These are phyloP conservation scores for Hofmannophila pseudospretella DNA, from an alignment of 2,888 invertebrate genomes.

Conservation along the genomic window DNA sequence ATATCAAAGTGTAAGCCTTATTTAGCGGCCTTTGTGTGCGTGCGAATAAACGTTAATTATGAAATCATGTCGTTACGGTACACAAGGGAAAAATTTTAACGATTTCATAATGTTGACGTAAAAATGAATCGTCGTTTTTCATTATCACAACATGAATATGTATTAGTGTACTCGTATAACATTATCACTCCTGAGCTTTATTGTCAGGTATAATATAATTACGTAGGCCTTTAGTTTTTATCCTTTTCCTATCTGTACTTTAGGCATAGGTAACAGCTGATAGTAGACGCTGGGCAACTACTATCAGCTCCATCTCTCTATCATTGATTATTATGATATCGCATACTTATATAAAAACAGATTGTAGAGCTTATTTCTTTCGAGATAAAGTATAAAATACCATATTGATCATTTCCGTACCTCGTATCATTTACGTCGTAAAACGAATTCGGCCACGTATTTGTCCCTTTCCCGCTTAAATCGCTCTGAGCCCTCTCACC, in stretches of 20 bases:
- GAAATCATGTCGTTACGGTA: conserved; percentile 53
- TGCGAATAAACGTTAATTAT: conserved; percentile 64
- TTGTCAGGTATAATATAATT: too few relatives aligned
- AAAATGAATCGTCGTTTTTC: conserved; percentile 41
- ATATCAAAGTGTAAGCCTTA: conserved; percentile 68
- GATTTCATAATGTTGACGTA: conserved; percentile 50
- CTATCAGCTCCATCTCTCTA: too few relatives aligned
- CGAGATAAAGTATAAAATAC: conserved; percentile 22
- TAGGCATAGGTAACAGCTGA: too few relatives aligned
- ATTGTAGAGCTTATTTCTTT: too few relatives aligned
- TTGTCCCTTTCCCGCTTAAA: conserved; percentile 45
- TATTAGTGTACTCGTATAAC: conserved; percentile 22
- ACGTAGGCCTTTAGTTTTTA: not conserved
- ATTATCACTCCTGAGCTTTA: conserved; percentile 4
- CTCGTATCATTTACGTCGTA: conserved; percentile 48
- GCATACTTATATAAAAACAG: too few relatives aligned
- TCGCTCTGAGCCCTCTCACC: conserved; percentile 47
- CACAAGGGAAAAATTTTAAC: conserved; percentile 55
- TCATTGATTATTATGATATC: too few relatives aligned
- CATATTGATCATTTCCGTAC: conserved; percentile 55
- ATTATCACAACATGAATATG: conserved; percentile 35
- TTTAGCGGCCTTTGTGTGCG: conserved; percentile 60
- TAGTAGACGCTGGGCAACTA: too few relatives aligned
- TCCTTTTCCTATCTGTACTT: too few relatives aligned
- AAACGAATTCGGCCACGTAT: conserved; percentile 51